These are phyloP conservation scores for Drosophila subquinaria DNA, from an alignment of 2,888 invertebrate genomes.

Conservation along the genomic window DNA sequence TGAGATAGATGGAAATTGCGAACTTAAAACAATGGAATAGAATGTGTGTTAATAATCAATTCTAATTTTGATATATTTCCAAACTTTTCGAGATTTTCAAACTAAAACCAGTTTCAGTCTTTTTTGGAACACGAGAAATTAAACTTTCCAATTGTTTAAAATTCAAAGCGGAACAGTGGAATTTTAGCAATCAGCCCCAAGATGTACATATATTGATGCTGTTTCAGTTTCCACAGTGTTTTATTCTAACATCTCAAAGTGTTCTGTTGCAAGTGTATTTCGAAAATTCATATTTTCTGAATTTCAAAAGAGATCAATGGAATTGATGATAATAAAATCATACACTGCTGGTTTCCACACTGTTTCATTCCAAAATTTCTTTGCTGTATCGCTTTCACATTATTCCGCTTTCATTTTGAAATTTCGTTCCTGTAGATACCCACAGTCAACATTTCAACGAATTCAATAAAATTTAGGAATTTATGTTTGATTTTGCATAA, in stretches of 20 bases:
- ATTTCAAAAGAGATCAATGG: neutral
- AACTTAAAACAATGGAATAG: neutral
- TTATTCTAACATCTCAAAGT: neutral
- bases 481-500: constrained; percentile 10
- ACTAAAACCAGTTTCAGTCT: neutral
- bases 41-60: neutral
- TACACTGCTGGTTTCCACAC: neutral
- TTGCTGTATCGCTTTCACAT: neutral
- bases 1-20: neutral
- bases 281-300: neutral
- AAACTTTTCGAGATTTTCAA: neutral
- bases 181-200: too few relatives aligned
- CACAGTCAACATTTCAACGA: neutral
- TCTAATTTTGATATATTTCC: neutral
- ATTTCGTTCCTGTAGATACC: neutral
- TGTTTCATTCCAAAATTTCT: constrained; percentile 2
- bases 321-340: neutral
- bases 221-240: neutral
- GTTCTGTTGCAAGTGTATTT: neutral
- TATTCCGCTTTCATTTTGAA: constrained; percentile 3
- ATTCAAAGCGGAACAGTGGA: neutral
- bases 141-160: neutral
- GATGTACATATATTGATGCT: neutral
- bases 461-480: neutral
- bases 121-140: neutral